Evolutionary conservation across 1,140 invertebrate genomes (phyloP).

Genomic region (Drosophila seguyi): DNA sequence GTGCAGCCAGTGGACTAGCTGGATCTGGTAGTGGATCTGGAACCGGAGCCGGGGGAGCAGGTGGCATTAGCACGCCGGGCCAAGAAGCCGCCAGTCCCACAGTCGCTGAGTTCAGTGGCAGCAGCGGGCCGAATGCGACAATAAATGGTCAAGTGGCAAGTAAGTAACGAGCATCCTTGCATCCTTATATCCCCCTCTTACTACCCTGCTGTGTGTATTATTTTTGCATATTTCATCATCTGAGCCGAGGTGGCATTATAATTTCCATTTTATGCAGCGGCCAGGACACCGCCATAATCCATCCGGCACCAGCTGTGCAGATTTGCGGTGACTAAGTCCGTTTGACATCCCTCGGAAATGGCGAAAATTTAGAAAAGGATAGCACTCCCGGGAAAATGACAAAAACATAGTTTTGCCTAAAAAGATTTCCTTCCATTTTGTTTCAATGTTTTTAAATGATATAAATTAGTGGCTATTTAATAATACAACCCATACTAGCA

Average conservation of each 20-base stretch:
- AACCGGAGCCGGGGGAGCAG: constrained; percentile 31
- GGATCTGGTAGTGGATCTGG: constrained; percentile 33
- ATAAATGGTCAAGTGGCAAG: constrained; percentile 88
- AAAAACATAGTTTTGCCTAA: constrained; percentile 3
- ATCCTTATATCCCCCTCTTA: neutral
- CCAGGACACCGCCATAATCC: constrained; percentile 43
- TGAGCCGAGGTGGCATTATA: constrained; percentile 38
- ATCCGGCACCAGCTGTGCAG: constrained; percentile 37
- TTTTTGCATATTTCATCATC: constrained; percentile 55
- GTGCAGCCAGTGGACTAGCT: constrained; percentile 34
- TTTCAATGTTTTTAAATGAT: too few species aligned
- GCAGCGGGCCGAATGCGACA: constrained; percentile 71
- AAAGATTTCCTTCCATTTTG: neutral
- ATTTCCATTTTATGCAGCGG: constrained; percentile 43
- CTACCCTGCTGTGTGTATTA: neutral
- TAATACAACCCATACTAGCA: neutral
- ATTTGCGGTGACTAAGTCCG: constrained; percentile 32
- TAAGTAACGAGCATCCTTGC: constrained; percentile 84
- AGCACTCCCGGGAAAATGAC: neutral
- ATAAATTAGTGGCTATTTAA: neutral
- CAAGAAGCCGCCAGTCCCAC: constrained; percentile 61
- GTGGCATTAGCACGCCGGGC: constrained; percentile 38
- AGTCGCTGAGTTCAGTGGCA: constrained; percentile 54
- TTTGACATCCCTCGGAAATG: constrained; percentile 28
- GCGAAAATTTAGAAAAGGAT: constrained; percentile 16